Evolutionary conservation across 2,888 invertebrate genomes (phyloP), one percentile per base, ranked within the genome.

Genomic region (Trachelus stipa): DNA sequence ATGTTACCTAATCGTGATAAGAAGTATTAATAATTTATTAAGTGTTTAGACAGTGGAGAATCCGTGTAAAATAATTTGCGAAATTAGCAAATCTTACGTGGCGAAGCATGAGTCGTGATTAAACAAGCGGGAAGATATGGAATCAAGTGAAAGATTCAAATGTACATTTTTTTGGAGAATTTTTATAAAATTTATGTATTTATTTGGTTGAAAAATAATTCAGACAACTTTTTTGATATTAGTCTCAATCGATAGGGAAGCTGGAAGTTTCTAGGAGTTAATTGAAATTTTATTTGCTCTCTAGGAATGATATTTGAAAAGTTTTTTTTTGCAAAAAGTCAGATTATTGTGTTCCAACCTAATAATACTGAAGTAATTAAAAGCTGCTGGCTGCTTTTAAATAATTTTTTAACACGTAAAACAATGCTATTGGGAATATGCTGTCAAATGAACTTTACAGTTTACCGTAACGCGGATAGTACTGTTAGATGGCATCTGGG

Each of bases 1-100:
- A 11, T 4, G 71, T 34, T 71, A 71, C 71, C 37, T 78, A 15
- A 78, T 68, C 56, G 68, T 68, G 78, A 78, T 78, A 78, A 78
- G 75, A 78, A 76, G 73, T 68, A 78, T 75, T 76, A 78, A 34
- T 40, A 76, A 78, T 56, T 78, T 75, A 78, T 78, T 76, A 78
- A 76, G 40, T 73, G 73, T 75, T 78, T 75, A 35, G 74, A 75
- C 68, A 37, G 34, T n/a, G 73, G 75, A 76, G 56, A 23, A 56
- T 56, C 23, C 6, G 23, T 23, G 23, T 56, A 56, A 23, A 56
- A 56, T 56, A 56, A 9, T 56, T 56, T 56, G 15, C 56, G 23
- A 15, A 2, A 56, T 56, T 0, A 23, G 23, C 56, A 56, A 56
- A 23, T 56, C 56, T 56, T 56, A 56, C 23, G 40, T 2, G 56